Conservation (phyloP, 2,888 invertebrate genomes). For the Halictus quadricinctus region DNA sequence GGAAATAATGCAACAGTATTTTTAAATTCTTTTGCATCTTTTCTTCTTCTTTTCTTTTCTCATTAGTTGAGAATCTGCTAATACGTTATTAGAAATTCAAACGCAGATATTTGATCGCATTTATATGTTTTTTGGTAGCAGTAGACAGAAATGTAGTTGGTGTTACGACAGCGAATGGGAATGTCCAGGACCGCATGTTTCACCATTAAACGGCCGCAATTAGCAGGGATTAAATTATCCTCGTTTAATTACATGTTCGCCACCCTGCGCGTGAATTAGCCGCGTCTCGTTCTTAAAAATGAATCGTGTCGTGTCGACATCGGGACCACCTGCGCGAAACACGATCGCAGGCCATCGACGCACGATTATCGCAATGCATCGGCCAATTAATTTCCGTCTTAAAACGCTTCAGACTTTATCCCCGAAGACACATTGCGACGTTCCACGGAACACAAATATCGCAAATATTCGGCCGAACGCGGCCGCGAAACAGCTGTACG, state of each 20-base stretch:
- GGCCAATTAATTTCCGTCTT: constrained; percentile 20
- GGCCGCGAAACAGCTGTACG: not conserved
- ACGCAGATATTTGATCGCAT: not conserved
- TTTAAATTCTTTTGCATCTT: too few relatives aligned
- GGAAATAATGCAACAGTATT: too few relatives aligned
- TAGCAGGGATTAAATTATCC: constrained; percentile 24
- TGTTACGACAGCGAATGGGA: not conserved
- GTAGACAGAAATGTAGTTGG: not conserved
- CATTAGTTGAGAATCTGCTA: not conserved
- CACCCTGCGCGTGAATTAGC: constrained; percentile 27
- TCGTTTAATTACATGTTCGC: constrained; percentile 35
- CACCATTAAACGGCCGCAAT: not conserved
- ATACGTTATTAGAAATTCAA: not conserved
- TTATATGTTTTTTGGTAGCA: not conserved
- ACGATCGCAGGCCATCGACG: constrained; percentile 12
- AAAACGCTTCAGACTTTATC: not conserved
- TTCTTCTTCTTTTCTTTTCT: not conserved
- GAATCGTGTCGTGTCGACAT: constrained; percentile 1
- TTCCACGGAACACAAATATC: not conserved
- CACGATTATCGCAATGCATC: constrained; percentile 2
- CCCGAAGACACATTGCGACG: not conserved
- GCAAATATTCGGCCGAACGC: not conserved
- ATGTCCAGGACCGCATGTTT: not conserved
- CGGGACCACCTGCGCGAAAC: constrained; percentile 31
- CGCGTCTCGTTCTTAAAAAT: constrained; percentile 19